Evolutionary conservation across 2,797 vertebrate genomes (phyloP).

Genomic region (Artibeus jamaicensis): DNA sequence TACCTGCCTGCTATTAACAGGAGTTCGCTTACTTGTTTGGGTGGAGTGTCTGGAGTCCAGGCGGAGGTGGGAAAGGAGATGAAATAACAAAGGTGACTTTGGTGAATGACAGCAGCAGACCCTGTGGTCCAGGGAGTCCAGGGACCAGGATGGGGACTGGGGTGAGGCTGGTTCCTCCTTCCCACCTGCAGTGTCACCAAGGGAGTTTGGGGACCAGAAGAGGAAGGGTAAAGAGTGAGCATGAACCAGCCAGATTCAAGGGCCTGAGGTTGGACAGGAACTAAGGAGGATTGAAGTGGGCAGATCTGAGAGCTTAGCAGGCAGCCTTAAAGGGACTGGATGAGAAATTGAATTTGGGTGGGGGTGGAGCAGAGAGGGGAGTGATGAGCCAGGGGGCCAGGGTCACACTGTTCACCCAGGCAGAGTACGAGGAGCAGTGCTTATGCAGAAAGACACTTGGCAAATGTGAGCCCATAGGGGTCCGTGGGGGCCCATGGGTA

Average conservation of each 20-base stretch:
- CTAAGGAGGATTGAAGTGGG: not conserved
- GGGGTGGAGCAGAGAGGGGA: not conserved
- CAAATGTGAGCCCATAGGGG: no score
- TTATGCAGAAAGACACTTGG: not conserved
- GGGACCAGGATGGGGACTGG: not conserved
- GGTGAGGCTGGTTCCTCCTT: not conserved
- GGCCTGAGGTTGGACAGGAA: not conserved
- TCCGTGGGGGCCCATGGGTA: accelerated
- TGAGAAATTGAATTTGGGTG: not conserved
- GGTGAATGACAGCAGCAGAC: not conserved
- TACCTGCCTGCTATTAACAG: not conserved
- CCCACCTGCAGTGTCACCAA: not conserved
- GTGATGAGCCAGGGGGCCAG: not conserved
- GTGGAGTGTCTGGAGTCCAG: not conserved
- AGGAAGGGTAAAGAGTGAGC: not conserved
- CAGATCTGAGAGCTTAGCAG: not conserved
- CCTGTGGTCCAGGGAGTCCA: not conserved
- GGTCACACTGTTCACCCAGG: not conserved
- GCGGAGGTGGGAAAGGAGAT: not conserved
- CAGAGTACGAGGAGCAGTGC: not conserved
- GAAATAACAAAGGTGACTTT: not conserved
- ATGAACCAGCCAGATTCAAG: not conserved
- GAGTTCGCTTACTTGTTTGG: not conserved
- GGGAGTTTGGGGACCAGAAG: not conserved
- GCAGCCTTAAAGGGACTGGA: not conserved